phyloP scores from a whole-genome alignment of 2,113 vertebrate species.

The Alligator sinensis region DNA sequence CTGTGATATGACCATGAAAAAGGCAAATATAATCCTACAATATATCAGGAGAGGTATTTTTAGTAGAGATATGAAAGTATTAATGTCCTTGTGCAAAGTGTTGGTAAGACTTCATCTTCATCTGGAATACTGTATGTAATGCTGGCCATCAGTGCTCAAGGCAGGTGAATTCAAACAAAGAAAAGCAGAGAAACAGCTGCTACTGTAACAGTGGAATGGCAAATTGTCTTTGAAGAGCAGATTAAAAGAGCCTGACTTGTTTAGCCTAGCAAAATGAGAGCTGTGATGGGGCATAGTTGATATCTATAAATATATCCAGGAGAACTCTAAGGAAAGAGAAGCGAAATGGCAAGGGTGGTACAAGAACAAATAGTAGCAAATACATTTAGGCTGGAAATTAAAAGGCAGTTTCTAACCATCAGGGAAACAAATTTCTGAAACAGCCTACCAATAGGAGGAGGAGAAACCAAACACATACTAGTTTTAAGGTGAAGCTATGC shows the following conservation, averaged over 20 bases:
- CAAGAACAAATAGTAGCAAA: background rate
- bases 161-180: background rate
- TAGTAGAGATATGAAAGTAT: background rate
- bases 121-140: background rate
- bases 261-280: background rate
- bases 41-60: background rate
- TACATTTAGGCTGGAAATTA: background rate
- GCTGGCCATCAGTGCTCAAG: background rate
- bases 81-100: fast-evolving
- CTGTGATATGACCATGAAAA: too few species aligned
- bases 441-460: background rate
- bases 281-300: background rate
- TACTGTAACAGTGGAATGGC: background rate
- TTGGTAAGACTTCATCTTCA: background rate
- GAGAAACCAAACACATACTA: background rate
- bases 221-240: background rate
- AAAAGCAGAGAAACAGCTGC: background rate
- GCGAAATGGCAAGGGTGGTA: background rate
- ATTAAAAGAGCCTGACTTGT: background rate
- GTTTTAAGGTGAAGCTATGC: background rate
- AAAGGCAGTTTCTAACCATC: background rate
- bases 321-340: background rate
- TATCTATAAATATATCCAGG: background rate
- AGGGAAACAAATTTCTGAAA: background rate
- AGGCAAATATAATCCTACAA: background rate